Base-by-base conservation (phyloP, 2,113 vertebrate species). In the Pica pica region DNA sequence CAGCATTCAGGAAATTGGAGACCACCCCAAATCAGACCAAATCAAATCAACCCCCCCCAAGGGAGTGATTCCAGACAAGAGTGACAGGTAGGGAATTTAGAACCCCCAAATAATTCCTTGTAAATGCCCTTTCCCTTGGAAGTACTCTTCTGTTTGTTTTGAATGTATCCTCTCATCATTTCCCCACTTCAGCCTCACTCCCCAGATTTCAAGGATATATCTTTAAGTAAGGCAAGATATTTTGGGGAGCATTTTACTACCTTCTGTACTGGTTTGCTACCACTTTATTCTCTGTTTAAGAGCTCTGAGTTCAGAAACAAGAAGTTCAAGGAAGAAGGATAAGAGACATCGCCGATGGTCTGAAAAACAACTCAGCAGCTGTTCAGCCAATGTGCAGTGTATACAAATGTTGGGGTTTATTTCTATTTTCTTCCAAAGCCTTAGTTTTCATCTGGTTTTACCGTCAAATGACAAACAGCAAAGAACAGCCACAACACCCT, bases 281-380 rank as follows among this genome's bases (percentile, higher is more conserved):
- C 27, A 59, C 30, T n/a, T 74, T 88, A 77, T 71, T 85, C 47
- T 76, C 37, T 84, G 39, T 46, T 88, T 77, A 96, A 89, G 79
- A 82, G 65, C 69, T 86, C 74, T 26, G 59, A 83, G n/a, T 75
- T 94, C 33, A 70, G 63, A 93, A 77, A 80, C 33, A 3, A 73
- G 35, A 83, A 74, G 71, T 93, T 95, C 42, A 83, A 68, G 65
- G 52, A 87, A 90, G 37, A 87, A 80, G 31, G n/a, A 42, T 87
- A 90, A 94, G 73, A 82, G 46, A 71, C 53, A 84, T 37, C 7
- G 1, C 56, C 41, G 11, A 71, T 42, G n/a, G 69, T 44, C 67
- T 96, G 50, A 91, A 95, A 94, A 96, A 95, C 80, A 94, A 65
- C 94, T 69, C 73, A 83, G 79, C 93, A 95, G 84, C 94, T 96